Evolutionary conservation across 1,140 invertebrate species (phyloP), one percentile per base, ranked within the genome.

Genomic region (Anastrepha obliqua): DNA sequence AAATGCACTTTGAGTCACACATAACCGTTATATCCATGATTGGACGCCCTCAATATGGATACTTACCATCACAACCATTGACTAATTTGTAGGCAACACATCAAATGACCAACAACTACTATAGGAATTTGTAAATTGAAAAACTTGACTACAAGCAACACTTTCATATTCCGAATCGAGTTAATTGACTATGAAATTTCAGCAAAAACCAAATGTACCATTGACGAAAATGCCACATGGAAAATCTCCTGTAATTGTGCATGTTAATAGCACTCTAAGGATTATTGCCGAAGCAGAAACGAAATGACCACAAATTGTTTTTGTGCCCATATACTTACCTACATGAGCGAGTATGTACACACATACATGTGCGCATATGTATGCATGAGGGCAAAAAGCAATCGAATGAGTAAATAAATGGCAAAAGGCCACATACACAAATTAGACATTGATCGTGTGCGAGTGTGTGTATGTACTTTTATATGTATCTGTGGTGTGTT

Each of bases 181-280:
- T 81, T 81, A 55, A 81, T 81, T 81, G 74, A 81, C 44, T 81
- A 55, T n/a, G 74, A 81, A 81, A 55, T 55, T n/a, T 81, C 44
- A 81, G 15, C 44, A 51, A 20, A 81, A 55, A 81, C 44, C 74
- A 55, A 29, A 29, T 55, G 74, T 44, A 42, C 44, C 44, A 81
- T 20, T 20, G 74, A 81, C n/a, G 44, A 81, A 55, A 55, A 51
- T 81, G n/a, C 47, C 74, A 20, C 15, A 20, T 81, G 7, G 44
- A 7, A 81, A 47, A 81, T 55, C 47, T 55, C 44, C 42, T n/a
- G 74, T 81, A 81, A 81, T 81, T 81, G 74, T 81, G 17, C 74
- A 20, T 81, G 74, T 81, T 81, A 81, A 81, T 81, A 81, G 20
- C 47, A 81, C 74, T 81, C 74, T 55, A 20, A 55, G 74, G 74